Evolutionary conservation across 2,113 vertebrate species (phyloP), one percentile per base, ranked within the genome.

Genomic region (Myanophis thanlyinensis): DNA sequence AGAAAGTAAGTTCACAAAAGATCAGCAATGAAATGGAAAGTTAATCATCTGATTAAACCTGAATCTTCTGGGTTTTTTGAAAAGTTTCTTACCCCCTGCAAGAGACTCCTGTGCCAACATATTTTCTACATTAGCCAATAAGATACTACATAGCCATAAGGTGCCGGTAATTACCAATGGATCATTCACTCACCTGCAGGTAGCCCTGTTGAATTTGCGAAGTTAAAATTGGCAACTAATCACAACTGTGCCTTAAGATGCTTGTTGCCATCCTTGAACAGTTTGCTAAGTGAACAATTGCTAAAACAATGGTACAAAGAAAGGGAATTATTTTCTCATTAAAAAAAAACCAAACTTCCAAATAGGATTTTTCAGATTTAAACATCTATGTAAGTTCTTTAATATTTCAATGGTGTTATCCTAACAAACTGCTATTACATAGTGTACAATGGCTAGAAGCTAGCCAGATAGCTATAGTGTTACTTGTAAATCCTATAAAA

Each of bases 401-500:
- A 95, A 95, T 91, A 95, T 0, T 85, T 94, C 93, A 92, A 92
- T 95, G 89, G 91, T 48, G 80, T 94, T 95, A 93, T 40, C 53
- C 59, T 91, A 92, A 87, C 86, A 92, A 90, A 94, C 88, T 52
- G 89, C 93, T 95, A 89, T 84, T 93, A 96, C 85, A 94, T 94
- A 90, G 94, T 47, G 73, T 91, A 67, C 13, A 67, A 35, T 35
- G 49, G 93, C 52, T 90, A 85, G 93, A 89, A 93, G 96, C 95
- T 94, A 89, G 95, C 97, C 94, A 49, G 97, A 95, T 96, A 91
- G 40, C 88, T 93, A 88, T 91, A 94, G 95, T 90, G 73, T 94
- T 88, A 25, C 93, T 95, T 95, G 92, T 95, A 94, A 2, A 10
- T 95, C 94, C 92, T 96, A 96, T 95, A 96, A 93, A 95, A 94